A percentile compares a stretch with the other conserved stretches of the same genome.
Evolutionary conservation across 2,113 vertebrate species (phyloP).

Genomic region (Miniopterus natalensis): DNA sequence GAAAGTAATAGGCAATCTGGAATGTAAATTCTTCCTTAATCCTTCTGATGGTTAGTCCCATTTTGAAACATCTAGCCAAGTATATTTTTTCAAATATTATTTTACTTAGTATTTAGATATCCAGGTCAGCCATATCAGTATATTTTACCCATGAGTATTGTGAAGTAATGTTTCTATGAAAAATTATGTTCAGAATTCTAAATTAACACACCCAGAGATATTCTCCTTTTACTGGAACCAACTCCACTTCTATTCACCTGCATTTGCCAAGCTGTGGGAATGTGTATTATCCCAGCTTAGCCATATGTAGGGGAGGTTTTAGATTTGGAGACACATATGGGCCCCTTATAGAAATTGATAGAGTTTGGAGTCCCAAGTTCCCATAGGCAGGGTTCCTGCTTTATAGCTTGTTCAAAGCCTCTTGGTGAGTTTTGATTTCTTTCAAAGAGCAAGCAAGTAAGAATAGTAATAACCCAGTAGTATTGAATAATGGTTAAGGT

Average conservation of each 20-base stretch:
- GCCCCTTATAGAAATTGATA: background rate
- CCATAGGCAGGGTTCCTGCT: background rate
- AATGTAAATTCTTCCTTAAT: background rate
- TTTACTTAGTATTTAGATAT: constrained; percentile 27
- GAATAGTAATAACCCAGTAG: background rate
- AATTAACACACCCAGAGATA: background rate
- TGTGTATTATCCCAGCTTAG: background rate
- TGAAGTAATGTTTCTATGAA: background rate
- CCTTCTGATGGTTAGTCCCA: background rate
- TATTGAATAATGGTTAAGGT: background rate
- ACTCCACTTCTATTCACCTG: background rate
- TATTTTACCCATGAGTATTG: background rate
- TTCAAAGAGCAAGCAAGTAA: background rate
- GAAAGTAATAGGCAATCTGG: background rate
- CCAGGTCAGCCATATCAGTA: background rate
- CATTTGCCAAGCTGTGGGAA: background rate
- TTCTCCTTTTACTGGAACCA: background rate
- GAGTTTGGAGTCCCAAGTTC: background rate
- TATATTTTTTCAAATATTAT: background rate
- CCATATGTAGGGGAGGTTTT: background rate
- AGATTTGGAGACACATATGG: background rate
- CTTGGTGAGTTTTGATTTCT: background rate
- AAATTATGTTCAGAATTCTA: constrained; percentile 16
- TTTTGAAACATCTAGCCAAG: background rate
- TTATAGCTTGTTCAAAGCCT: background rate